Base-by-base conservation (phyloP, 2,888 invertebrate species). In the Lasioglossum marginatum region DNA sequence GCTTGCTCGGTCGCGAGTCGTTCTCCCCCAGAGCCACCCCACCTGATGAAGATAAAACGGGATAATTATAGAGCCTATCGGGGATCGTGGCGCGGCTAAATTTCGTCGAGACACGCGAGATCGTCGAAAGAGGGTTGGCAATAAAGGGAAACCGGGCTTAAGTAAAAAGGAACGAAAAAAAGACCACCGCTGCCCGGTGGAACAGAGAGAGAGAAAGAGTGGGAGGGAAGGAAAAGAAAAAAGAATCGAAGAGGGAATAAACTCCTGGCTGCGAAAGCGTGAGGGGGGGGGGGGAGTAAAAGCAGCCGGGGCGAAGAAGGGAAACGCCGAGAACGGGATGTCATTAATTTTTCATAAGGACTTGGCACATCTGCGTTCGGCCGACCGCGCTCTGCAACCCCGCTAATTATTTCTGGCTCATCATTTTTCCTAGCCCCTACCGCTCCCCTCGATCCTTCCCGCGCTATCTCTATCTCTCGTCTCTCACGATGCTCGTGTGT, bases 21-120 rank as follows among this genome's bases (percentile, higher is more conserved):
- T 81, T 81, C 79, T 84, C 88, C 82, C 74, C 76, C 79, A 82
- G 23, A 23, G 85, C 87, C 73, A 83, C 82, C 86, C 89, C 91
- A 80, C 88, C 91, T 93, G 93, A 94, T 94, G 93, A 94, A 94
- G 94, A 94, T 94, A 94, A 94, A 94, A 94, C 92, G 92, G 93
- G 92, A 94, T 94, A 94, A 94, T 94, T 94, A 94, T 93, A 93
- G 94, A 93, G 94, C 92, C 93, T 94, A 94, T 94, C 94, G 92
- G 92, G 86, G 93, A 94, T 94, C 93, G 93, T 88, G 92, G 91
- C 89, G 89, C 91, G 87, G 93, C 93, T 94, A 93, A 94, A 94
- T 94, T 94, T 94, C 92, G 91, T 90, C 89, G 91, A 88, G 93
- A 89, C 94, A 94, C 94, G 94, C 94, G 92, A 94, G 92, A 93